Base-by-base conservation (phyloP, 2,888 invertebrate species). In the Erannis defoliaria region DNA sequence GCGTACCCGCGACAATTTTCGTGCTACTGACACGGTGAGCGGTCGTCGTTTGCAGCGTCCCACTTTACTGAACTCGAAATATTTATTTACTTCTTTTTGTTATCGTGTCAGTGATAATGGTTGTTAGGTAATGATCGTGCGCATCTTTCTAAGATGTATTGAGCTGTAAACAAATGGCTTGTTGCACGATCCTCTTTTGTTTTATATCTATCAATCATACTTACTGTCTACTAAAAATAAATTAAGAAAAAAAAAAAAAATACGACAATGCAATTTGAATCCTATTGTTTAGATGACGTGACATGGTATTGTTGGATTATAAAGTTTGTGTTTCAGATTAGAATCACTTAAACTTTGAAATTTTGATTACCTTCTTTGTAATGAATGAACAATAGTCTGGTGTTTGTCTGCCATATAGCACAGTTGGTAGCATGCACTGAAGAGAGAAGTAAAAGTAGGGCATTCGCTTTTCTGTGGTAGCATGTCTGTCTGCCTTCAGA, bases 21-120 rank as follows among this genome's bases (percentile, higher is more conserved):
- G 85, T 76, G 82, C 90, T 80, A 90, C 90, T 92, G 89, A 91
- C 91, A 91, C 88, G 78, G 86, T 91, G 83, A 85, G 81, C 85
- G 82, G 76, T 66, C 71, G 48, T 46, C 70, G 67, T 71, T 76
- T 68, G 63, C 70, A 71, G 74, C 81, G 87, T 72, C 80, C 89
- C 77, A 90, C 84, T 89, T 90, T 80, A 62, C 56, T 58, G 65
- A 55, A 61, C 62, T 65, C 60, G 66, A 69, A 75, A 76, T 77
- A 72, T 81, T 80, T 80, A 73, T 78, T 81, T 75, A 75, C 72
- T 42, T 58, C 33, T 60, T 64, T 56, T 64, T 61, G 56, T 61
- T 66, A 62, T 55, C 60, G 51, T 33, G 23, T 43, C 31, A 4
- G 29, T 55, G 55, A 61, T 59, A 64, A 66, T 62, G 18, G 56